Conservation (phyloP, 2,113 vertebrate genomes). For the Catharus fuscescens region DNA sequence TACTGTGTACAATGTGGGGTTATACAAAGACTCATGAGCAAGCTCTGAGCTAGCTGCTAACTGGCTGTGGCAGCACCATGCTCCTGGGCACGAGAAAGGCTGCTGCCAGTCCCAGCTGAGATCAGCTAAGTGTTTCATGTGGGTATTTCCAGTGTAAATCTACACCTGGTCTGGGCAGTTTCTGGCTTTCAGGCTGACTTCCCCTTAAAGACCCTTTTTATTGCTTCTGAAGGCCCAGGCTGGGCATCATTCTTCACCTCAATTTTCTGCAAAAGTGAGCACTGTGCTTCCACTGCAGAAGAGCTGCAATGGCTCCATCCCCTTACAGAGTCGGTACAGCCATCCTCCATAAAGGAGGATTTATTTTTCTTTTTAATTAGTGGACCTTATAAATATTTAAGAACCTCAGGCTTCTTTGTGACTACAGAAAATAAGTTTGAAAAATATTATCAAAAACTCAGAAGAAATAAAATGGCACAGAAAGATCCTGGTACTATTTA, state of each 20-base stretch:
- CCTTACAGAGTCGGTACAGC: neutral
- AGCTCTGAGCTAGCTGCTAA: neutral
- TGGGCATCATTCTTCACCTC: neutral
- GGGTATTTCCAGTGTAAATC: neutral
- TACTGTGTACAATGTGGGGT: fast-evolving
- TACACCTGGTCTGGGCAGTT: neutral
- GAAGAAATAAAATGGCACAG: neutral
- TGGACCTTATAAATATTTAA: neutral
- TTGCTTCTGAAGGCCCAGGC: neutral
- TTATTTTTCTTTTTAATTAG: neutral
- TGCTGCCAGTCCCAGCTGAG: neutral
- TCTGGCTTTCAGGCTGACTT: conserved; percentile 5
- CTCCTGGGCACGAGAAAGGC: neutral
- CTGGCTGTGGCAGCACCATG: neutral
- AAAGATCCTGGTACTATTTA: neutral
- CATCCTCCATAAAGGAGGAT: neutral
- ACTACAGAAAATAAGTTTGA: neutral
- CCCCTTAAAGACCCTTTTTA: neutral
- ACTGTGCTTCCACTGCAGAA: neutral
- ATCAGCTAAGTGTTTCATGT: neutral
- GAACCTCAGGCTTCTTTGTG: neutral
- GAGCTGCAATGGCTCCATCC: neutral
- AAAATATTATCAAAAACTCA: neutral
- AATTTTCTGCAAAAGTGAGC: neutral
- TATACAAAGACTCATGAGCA: fast-evolving